Base-by-base conservation (phyloP, 2,113 vertebrate genomes). In the Cariama cristata region DNA sequence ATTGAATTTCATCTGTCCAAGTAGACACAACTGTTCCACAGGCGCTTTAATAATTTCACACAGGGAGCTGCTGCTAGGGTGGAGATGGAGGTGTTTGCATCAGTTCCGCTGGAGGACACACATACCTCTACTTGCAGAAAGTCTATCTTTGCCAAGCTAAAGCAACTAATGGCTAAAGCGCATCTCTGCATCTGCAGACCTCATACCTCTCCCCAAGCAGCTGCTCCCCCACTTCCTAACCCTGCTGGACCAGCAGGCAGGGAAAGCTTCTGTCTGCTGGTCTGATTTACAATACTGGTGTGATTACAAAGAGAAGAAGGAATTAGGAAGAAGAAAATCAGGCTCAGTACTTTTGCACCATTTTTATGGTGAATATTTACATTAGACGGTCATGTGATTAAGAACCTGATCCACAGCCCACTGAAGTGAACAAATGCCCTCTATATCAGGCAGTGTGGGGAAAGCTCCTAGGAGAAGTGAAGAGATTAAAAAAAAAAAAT, bases 21-120 rank as follows among this genome's bases (percentile, higher is more conserved):
- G 30, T 42, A n/a, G 56, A 19, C 0, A 1, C 35, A 58, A 26
- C 27, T 24, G 58, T n/a, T 77, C n/a, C 59, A 63, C 35, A 45
- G 30, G 14, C 32, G 19, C 32, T 35, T 42, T 15, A 44, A 19
- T 30, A 4, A 38, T 55, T 73, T 73, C 1, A 0, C 0, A 0
- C 1, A 2, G 55, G 24, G 30, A n/a, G 30, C 23, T 60, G 44
- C 32, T 44, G 26, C 47, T 35, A 20, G 47, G 23, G 13, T 53
- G 28, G 47, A 63, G 28, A 21, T 52, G 55, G 35, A 53, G 10
- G 11, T 55, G 8, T 55, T 74, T 3, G 6, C 40, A 40, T 23
- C 30, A 58, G 44, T 50, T 42, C 72, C 24, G 12, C 9, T 0
- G 1, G n/a, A 56, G 28, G 27, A 49, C 40, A 30, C 0, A 4